These are phyloP conservation scores for Schizothorax lantsangensis DNA, from an alignment of 2,797 vertebrate genomes.

Conservation along the genomic window DNA sequence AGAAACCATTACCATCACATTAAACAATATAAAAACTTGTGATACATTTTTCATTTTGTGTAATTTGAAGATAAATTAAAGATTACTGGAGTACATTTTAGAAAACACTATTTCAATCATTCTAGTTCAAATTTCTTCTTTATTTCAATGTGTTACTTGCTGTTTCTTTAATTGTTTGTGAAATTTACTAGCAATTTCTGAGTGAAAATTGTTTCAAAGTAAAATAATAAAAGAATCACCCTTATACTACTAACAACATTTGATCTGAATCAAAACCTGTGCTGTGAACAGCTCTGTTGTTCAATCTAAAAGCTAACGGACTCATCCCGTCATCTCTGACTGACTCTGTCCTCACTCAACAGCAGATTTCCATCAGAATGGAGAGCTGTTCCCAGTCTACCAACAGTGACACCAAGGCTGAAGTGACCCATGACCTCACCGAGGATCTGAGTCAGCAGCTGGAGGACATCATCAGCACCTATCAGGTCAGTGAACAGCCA, in stretches of 20 bases:
- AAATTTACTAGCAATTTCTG: not conserved
- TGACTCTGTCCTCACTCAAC: slow-evolving; percentile 33
- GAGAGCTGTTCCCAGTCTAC: slow-evolving; percentile 74
- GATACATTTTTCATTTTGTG: too few relatives aligned
- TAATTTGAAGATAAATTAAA: not conserved
- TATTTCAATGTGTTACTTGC: not conserved
- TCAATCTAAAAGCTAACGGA: not conserved
- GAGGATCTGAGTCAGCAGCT: slow-evolving; percentile 90
- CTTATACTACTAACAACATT: not conserved
- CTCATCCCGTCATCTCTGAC: slow-evolving; percentile 3
- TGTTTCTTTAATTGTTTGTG: not conserved
- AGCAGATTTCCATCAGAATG: slow-evolving; percentile 76
- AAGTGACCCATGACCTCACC: slow-evolving; percentile 74
- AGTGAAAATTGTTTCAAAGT: not conserved
- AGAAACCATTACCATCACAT: not conserved
- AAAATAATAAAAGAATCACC: not conserved
- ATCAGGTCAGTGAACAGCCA: slow-evolving; percentile 76
- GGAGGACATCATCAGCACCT: slow-evolving; percentile 95
- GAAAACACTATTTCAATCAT: not conserved
- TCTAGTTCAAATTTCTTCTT: not conserved
- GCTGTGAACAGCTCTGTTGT: not conserved
- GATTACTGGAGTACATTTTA: not conserved
- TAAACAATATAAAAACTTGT: not conserved
- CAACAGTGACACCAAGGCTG: slow-evolving; percentile 58
- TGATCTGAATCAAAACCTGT: not conserved